Evolutionary conservation across 2,888 invertebrate species (phyloP).

Genomic region (Anthrax anthrax): DNA sequence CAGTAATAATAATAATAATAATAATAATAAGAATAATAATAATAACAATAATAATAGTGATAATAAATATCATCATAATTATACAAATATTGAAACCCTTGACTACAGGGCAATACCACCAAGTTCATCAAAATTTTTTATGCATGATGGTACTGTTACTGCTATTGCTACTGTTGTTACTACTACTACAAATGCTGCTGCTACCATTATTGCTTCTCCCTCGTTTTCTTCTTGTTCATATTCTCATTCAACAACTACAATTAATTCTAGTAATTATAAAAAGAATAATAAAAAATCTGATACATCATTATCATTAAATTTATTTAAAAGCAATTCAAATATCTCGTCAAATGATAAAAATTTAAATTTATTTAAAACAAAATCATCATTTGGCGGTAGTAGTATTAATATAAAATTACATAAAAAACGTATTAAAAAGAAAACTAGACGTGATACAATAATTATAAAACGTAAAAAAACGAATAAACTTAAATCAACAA

Average conservation of each 20-base stretch:
- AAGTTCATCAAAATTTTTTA: neutral
- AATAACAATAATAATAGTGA: too few species aligned
- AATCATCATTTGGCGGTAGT: constrained; percentile 8
- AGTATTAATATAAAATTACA: constrained; percentile 4
- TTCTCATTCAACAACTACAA: neutral
- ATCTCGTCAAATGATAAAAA: constrained; percentile 5
- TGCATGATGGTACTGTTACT: neutral
- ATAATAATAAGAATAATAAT: too few species aligned
- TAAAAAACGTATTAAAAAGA: constrained; percentile 9
- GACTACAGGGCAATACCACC: too few species aligned
- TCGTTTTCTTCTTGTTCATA: neutral
- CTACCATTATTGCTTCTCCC: too few species aligned
- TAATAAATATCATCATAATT: too few species aligned
- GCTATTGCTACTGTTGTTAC: neutral
- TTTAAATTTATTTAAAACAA: neutral
- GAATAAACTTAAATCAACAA: constrained; percentile 6
- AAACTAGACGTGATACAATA: constrained; percentile 7
- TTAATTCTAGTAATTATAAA: neutral
- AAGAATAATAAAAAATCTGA: neutral
- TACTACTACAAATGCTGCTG: neutral
- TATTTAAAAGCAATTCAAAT: too few species aligned
- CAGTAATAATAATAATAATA: too few species aligned
- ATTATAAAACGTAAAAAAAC: constrained; percentile 10
- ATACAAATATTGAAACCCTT: too few species aligned
- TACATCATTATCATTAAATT: neutral